A percentile compares a stretch with the other conserved stretches of the same genome.
Conservation (phyloP, 2,797 vertebrate species). For the Podarcis siculus region DNA sequence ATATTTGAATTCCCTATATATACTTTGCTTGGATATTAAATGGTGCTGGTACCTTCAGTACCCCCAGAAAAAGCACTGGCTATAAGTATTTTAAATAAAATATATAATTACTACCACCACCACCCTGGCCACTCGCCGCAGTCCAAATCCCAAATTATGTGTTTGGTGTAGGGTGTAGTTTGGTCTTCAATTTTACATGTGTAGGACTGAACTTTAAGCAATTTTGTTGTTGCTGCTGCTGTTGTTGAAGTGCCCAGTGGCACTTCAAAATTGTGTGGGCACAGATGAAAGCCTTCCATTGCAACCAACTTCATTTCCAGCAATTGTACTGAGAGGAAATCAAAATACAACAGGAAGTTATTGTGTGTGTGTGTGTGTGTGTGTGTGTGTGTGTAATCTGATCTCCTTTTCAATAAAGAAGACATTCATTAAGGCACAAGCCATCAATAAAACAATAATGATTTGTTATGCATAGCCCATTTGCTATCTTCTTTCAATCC, state of each 20-base stretch:
- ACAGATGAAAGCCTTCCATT: not conserved
- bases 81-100: too few species aligned
- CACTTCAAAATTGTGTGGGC: not conserved
- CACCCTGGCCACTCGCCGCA: not conserved
- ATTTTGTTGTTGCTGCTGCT: not conserved
- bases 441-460: not conserved
- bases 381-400: not conserved
- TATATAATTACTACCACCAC: not conserved
- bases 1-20: too few species aligned
- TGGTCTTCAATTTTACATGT: not conserved
- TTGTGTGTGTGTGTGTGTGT: not conserved
- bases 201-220: not conserved
- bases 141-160: not conserved
- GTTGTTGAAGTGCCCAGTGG: too few species aligned
- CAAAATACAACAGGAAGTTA: too few species aligned
- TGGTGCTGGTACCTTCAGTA: too few species aligned
- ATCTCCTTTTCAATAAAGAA: conserved; percentile 8
- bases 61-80: too few species aligned
- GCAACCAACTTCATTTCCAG: not conserved
- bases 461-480: not conserved
- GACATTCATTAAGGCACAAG: not conserved
- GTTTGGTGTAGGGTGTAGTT: not conserved
- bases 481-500: not conserved
- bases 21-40: too few species aligned
- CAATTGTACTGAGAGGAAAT: not conserved